Base-by-base conservation (phyloP, 2,113 vertebrate species). In the Aegypius monachus region DNA sequence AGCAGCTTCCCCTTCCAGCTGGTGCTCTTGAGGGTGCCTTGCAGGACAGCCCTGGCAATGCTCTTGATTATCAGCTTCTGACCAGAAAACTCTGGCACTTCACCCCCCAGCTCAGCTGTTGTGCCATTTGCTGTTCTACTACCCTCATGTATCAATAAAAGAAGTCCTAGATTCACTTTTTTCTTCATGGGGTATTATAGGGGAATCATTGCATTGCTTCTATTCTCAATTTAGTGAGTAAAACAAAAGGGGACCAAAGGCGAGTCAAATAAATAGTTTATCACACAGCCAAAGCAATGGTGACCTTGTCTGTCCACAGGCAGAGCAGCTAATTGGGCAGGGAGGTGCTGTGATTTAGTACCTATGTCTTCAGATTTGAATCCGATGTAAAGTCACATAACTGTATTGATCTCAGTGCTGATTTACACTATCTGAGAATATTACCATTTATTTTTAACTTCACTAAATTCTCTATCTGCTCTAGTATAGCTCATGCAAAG, bases 361-460 rank as follows among this genome's bases (percentile, higher is more conserved):
- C 43, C 55, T 45, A 13, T 43, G 19, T 62, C 66, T 45, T 82
- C 53, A 55, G 63, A 78, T 94, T 95, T 93, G 87, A 81, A 93
- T 87, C 48, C 8, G 1, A 55, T 77, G n/a, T 56, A 73, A 91
- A 90, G 42, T 81, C 59, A 62, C 55, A 34, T 70, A 56, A 81
- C 40, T 43, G 7, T 66, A 94, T 88, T 93, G 81, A 95, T 70
- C 63, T 88, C 42, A 52, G 7, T 63, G 47, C 18, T 88, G 81
- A 90, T 90, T 95, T 96, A 88, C 38, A 25, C 63, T 67, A 38
- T 50, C 65, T 78, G 79, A 94, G 74, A 90, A 91, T 94, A 70
- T 81, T 70, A 25, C 29, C n/a, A 50, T 91, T 81, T 89, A 66
- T 91, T 96, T 93, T 95, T 90, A 93, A 77, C 86, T 87, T 85